Evolutionary conservation across 2,113 vertebrate genomes (phyloP), one percentile per base, ranked within the genome.

Genomic region (Ceyx margarethae): DNA sequence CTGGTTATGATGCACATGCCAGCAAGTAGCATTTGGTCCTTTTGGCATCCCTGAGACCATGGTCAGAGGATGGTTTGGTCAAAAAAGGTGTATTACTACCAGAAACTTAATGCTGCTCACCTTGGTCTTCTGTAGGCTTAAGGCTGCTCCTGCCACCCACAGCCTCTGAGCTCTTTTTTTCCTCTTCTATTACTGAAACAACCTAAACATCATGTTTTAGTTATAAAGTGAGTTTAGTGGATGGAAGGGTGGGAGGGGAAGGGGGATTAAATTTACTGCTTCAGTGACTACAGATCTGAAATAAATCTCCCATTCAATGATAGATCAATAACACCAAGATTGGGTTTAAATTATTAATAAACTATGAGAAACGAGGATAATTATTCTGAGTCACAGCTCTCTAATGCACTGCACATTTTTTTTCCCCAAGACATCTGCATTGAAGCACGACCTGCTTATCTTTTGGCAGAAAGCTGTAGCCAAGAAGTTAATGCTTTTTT

Each of bases 311-410:
- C 13, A 94, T 90, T 91, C 94, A 92, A 64, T 91, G 89, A 94
- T 94, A 91, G 94, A 95, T 96, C 85, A 84, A 93, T 94, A 92
- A 90, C 89, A 94, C 72, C 51, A 77, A 95, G 90, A 94, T 81
- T 91, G 81, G 90, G 85, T 95, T 96, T 97, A 91, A 95, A 95
- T 97, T 86, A 97, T 94, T 97, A 95, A 96, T 86, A 88, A 95
- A 85, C 81, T 81, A 89, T 57, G 93, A 96, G 92, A 93, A 93
- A 95, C 18, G 66, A 76, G 65, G 31, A 84, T 96, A 80, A 84
- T 87, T 73, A 82, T 93, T 91, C 80, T 71, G 96, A 96, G 84
- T 91, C 81, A 74, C 78, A 87, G 83, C 74, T 88, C 84, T 83
- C 87, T 81, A 91, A 96, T 85, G 84, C 71, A 86, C 91, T 87